These are phyloP conservation scores for Karalla daura DNA, from an alignment of 2,797 vertebrate species.

Conservation along the genomic window DNA sequence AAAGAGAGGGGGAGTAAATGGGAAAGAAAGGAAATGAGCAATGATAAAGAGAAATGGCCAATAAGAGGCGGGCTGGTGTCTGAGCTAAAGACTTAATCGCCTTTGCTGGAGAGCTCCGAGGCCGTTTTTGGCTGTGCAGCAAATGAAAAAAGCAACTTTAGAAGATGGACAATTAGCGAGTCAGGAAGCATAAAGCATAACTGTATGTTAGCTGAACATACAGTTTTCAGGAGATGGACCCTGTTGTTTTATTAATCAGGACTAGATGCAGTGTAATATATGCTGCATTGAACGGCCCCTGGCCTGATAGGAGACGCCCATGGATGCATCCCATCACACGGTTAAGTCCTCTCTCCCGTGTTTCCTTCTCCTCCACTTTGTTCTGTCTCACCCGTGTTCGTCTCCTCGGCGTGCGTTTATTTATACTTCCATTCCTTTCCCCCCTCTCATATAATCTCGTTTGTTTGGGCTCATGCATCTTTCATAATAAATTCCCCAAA, in stretches of 20 bases:
- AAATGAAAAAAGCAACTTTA: not conserved
- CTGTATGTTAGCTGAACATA: not conserved
- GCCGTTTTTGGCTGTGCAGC: slow-evolving; percentile 2
- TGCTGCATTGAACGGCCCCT: not conserved
- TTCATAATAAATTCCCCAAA: not conserved
- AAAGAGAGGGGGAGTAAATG: not conserved
- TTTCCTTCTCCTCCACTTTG: not conserved
- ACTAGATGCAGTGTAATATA: not conserved
- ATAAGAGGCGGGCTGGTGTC: not conserved
- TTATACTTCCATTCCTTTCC: not conserved
- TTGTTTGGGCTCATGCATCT: not conserved
- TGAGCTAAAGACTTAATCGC: slow-evolving; percentile 33
- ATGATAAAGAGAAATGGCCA: slow-evolving; percentile 19
- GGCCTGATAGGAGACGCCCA: not conserved
- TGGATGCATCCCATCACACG: slow-evolving; percentile 1
- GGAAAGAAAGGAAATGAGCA: not conserved
- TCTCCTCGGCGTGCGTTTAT: not conserved
- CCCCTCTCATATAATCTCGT: not conserved
- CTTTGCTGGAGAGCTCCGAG: slow-evolving; percentile 13
- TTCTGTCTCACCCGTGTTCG: not conserved
- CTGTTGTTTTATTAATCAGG: slow-evolving; percentile 14
- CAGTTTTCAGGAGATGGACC: not conserved
- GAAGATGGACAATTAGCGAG: not conserved
- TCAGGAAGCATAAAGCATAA: not conserved
- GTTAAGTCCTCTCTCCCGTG: not conserved